phyloP scores from a whole-genome alignment of 2,113 vertebrate species.

The Cyphomyrus plagiostoma region DNA sequence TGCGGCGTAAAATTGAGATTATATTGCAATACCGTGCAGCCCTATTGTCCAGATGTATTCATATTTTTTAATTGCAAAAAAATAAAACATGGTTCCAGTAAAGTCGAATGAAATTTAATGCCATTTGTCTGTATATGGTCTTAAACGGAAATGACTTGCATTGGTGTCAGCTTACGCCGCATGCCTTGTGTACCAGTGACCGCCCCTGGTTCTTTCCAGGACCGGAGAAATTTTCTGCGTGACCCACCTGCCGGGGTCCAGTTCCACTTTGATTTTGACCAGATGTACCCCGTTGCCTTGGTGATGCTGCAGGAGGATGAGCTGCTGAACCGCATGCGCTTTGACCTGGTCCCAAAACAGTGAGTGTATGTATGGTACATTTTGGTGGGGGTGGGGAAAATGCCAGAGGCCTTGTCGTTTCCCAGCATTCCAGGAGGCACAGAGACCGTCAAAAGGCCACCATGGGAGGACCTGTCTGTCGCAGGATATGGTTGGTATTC shows the following conservation, averaged over 20 bases:
- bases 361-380: slow-evolving; percentile 53
- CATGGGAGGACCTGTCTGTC: not conserved
- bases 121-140: not conserved
- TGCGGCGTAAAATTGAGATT: not conserved
- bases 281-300: slow-evolving; percentile 81
- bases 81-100: not conserved
- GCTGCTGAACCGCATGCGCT: slow-evolving; percentile 87
- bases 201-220: slow-evolving; percentile 53
- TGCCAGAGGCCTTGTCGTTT: not conserved
- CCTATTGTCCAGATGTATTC: not conserved
- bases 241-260: slow-evolving; percentile 87
- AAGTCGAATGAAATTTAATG: not conserved
- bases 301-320: slow-evolving; percentile 91
- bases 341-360: slow-evolving; percentile 89
- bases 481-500: not conserved
- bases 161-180: not conserved
- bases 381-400: not conserved
- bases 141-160: not conserved
- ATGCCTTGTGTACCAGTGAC: not conserved
- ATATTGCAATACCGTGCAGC: not conserved
- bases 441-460: not conserved
- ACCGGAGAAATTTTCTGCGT: slow-evolving; percentile 84
- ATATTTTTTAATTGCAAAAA: not conserved
- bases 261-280: slow-evolving; percentile 85
- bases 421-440: not conserved